Percentiles rank a stretch among this genome's conserved stretches.
phyloP scores from a whole-genome alignment of 2,113 vertebrate genomes.

The Scomber colias region DNA sequence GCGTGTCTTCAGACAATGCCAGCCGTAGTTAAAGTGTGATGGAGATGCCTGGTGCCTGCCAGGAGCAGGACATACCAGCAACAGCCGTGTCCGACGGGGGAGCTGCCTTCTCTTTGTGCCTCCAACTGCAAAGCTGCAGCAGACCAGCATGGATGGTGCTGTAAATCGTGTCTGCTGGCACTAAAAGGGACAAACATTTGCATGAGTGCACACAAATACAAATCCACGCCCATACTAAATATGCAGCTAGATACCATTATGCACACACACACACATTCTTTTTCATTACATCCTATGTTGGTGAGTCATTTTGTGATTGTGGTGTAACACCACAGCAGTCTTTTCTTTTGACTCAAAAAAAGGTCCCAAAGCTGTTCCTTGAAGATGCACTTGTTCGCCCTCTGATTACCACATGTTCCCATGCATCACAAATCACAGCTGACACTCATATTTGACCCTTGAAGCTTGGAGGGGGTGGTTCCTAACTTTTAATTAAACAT shows the following conservation, averaged over 20 bases:
- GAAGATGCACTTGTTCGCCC: not conserved
- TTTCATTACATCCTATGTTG: not conserved
- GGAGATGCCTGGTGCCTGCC: slow-evolving; percentile 59
- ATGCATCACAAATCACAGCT: slow-evolving; percentile 18
- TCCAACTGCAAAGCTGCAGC: slow-evolving; percentile 20
- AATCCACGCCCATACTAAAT: slow-evolving; percentile 6
- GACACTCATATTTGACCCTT: not conserved
- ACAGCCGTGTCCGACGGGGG: slow-evolving; percentile 52
- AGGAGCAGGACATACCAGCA: slow-evolving; percentile 36
- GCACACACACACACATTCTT: not conserved
- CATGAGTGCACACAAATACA: not conserved
- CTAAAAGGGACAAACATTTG: slow-evolving; percentile 4
- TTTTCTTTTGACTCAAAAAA: not conserved
- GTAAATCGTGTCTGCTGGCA: slow-evolving; percentile 61
- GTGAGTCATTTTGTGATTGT: slow-evolving; percentile 2
- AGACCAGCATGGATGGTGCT: slow-evolving; percentile 38
- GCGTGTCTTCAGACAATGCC: slow-evolving; percentile 63
- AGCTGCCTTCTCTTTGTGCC: slow-evolving; percentile 56
- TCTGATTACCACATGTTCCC: not conserved
- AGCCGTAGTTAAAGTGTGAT: slow-evolving; percentile 67
- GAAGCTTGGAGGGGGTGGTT: slow-evolving; percentile 4
- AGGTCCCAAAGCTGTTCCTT: not conserved
- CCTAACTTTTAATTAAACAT: slow-evolving; percentile 76
- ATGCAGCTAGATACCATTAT: not conserved
- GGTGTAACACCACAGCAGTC: not conserved